Evolutionary conservation across 2,113 vertebrate genomes (phyloP), one percentile per base, ranked within the genome.

Genomic region (Notothenia coriiceps): DNA sequence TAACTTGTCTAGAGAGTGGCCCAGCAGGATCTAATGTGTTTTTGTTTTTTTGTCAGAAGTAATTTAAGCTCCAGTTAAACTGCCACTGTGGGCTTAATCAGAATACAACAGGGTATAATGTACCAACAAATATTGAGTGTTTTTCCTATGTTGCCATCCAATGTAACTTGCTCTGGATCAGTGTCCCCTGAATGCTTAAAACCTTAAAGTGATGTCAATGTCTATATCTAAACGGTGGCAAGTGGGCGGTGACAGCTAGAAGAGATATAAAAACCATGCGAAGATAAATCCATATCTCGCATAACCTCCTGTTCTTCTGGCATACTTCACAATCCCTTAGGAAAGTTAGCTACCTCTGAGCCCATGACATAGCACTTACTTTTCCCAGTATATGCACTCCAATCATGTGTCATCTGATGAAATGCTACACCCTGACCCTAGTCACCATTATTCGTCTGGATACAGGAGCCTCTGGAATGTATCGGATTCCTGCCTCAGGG

Each of bases 381-480:
- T 93, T 29, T 93, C 93, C 90, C 88, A 93, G 89, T 85, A 89
- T 87, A 90, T 90, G 67, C 6, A 13, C 65, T 71, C 82, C 82
- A 90, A 88, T 92, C 90, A 82, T 82, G 89, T 91, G 91, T 89
- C 89, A 89, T 80, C 82, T 86, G 89, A 93, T 91, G 93, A 93
- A 93, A 93, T 61, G 71, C 69, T 89, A 91, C 89, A 91, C 91
- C 83, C 87, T 22, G 59, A 91, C 91, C 83, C 87, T 20, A 61
- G 87, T 88, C 91, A 72, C 91, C 84, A 92, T 94, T 94, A 91
- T 93, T 87, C 70, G 87, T 88, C 90, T 85, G 89, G 89, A 92
- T 90, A 93, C 79, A 82, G 86, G 88, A 93, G 86, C 89, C 88
- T 84, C 65, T 91, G 92, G 93, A 94, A 94, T 91, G 91, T 91